Base-by-base conservation (phyloP, 2,797 vertebrate genomes). In the Labeo calbasu region DNA sequence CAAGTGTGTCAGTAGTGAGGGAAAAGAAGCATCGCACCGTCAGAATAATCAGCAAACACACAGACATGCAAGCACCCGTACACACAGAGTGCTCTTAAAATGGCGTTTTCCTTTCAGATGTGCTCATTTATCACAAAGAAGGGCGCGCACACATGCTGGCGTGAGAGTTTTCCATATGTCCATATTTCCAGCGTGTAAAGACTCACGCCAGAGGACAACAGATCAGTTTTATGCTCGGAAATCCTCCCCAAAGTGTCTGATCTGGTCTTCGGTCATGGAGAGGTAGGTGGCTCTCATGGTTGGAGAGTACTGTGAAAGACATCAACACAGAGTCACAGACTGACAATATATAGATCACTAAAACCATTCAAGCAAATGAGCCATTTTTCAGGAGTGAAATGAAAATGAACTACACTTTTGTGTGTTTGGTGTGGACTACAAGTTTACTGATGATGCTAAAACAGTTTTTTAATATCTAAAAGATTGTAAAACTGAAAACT, bases 271-370 rank as follows among this genome's bases (percentile, higher is more conserved):
- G 0, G 95, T 96, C 95, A 98, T 96, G 0, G 97, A 96, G 88
- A 99, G 95, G 91, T 99, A 99, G 86, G 97, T 97, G 90, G 98
- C 96, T 88, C 97, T 95, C 98, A 99, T 99, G 91, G 95, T 99
- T 61, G 98, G 98, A n/a, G 97, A 97, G 92, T 99, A 99, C 98
- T 99, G 90, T 25, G 77, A 73, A 87, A 28, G 88, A 91, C 84
- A 91, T 79, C 89, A 43, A 86, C 23, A 92, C 17, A 88, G 43
- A 61, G 48, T 77, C 72, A 84, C 61, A 84, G 15, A 69, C 10
- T 8, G 63, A 32, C 51, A 55, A 13, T 12, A 32, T 19, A 46
- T 25, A 50, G n/a, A 5, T 7, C 4, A 6, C 3, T 6, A 40
- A 63, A 5, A 48, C 6, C 12, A 36, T 25, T 50, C 10, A 65